Evolutionary conservation across 1,140 invertebrate genomes (phyloP).

Genomic region (Drosophila tristis): DNA sequence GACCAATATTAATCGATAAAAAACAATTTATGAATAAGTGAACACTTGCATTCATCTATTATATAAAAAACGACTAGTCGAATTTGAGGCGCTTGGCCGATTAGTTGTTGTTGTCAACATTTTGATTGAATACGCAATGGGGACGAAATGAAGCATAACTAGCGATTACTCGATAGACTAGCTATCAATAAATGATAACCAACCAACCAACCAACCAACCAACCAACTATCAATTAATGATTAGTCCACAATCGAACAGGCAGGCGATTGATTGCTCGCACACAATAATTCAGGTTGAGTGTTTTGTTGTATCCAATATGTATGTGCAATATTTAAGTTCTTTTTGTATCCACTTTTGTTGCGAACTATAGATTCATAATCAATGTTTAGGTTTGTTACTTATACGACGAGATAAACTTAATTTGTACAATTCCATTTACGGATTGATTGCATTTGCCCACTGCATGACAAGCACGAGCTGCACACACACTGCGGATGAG

Average conservation of each 20-base stretch:
- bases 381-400: constrained; percentile 48
- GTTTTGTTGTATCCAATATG: constrained; percentile 6
- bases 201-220: not conserved
- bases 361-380: constrained; percentile 20
- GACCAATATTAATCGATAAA: no score
- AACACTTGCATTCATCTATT: no score
- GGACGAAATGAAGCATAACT: no score
- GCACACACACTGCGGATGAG: not conserved
- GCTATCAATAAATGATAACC: no score
- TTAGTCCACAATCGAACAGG: not conserved
- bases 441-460: constrained; percentile 1
- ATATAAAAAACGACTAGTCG: no score
- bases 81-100: no score
- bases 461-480: constrained; percentile 14
- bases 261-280: no score
- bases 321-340: constrained; percentile 35
- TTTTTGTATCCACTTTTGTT: constrained; percentile 4
- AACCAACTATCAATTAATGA: constrained; percentile 10
- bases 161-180: no score
- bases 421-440: constrained; percentile 33
- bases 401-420: constrained; percentile 29
- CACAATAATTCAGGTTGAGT: constrained; percentile 30
- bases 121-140: no score
- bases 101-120: no score
- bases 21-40: no score